These are phyloP conservation scores for Ametastegia equiseti DNA, from an alignment of 2,888 invertebrate genomes.

Conservation along the genomic window DNA sequence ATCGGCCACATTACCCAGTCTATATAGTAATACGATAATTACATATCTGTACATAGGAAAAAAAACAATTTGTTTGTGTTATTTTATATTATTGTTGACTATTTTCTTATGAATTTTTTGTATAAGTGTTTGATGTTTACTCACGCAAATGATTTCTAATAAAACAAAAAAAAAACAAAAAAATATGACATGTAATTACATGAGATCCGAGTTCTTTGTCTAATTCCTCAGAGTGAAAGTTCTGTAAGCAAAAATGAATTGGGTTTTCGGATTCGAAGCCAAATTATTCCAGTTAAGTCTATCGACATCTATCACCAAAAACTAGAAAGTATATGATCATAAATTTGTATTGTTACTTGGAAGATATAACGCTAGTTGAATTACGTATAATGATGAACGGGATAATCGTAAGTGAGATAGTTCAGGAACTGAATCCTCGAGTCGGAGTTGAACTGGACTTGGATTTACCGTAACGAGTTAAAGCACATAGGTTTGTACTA, in stretches of 20 bases:
- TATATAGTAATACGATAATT: not conserved
- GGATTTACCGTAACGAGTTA: slow-evolving; percentile 66
- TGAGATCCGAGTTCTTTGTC: not conserved
- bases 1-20: slow-evolving; percentile 12
- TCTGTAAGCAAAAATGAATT: not conserved
- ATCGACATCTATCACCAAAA: not conserved
- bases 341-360: not conserved
- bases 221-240: not conserved
- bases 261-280: not conserved
- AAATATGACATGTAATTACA: not conserved
- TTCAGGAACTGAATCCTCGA: slow-evolving; percentile 20
- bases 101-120: slow-evolving; percentile 39
- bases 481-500: slow-evolving; percentile 50
- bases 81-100: slow-evolving; percentile 46
- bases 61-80: slow-evolving; percentile 46
- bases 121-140: slow-evolving; percentile 20
- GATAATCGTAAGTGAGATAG: not conserved
- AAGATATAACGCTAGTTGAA: not conserved
- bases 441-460: slow-evolving; percentile 58
- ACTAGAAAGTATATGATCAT: not conserved
- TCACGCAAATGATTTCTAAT: slow-evolving; percentile 43
- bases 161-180: slow-evolving; percentile 31
- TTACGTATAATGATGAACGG: not conserved
- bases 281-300: not conserved
- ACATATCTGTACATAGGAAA: slow-evolving; percentile 46